phyloP scores from a whole-genome alignment of 2,888 invertebrate species.

The Lasiommata megera region DNA sequence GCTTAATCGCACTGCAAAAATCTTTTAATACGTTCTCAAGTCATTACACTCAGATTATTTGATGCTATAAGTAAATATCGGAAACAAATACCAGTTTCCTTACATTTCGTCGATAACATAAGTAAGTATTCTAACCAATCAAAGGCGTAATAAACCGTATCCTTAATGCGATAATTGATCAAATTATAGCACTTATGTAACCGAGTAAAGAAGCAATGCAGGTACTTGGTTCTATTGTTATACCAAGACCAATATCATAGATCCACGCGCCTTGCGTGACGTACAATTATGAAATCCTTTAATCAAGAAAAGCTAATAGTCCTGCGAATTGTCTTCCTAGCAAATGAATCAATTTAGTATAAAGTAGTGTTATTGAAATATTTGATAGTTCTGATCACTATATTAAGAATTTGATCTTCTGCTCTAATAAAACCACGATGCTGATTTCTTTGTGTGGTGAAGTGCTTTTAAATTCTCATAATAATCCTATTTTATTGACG shows the following conservation, averaged over 20 bases:
- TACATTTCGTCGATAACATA: slow-evolving; percentile 20
- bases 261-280: slow-evolving; percentile 8
- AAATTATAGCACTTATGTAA: slow-evolving; percentile 19
- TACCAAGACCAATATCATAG: slow-evolving; percentile 11
- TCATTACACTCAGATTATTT: not conserved
- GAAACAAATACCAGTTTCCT: slow-evolving; percentile 22
- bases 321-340: too few species aligned
- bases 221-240: slow-evolving; percentile 25
- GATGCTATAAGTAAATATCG: slow-evolving; percentile 3
- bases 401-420: too few species aligned
- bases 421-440: not conserved
- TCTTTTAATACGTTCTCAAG: not conserved
- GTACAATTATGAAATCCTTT: not conserved
- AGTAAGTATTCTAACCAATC: slow-evolving; percentile 16
- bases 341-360: too few species aligned
- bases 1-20: not conserved
- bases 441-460: slow-evolving; percentile 35
- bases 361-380: too few species aligned
- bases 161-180: slow-evolving; percentile 21
- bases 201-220: not conserved
- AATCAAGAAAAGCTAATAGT: too few species aligned
- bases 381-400: too few species aligned
- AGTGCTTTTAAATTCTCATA: slow-evolving; percentile 45
- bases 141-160: slow-evolving; percentile 18
- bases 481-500: slow-evolving; percentile 43